Conservation (phyloP, 2,888 invertebrate species). For the Sesia bembeciformis region DNA sequence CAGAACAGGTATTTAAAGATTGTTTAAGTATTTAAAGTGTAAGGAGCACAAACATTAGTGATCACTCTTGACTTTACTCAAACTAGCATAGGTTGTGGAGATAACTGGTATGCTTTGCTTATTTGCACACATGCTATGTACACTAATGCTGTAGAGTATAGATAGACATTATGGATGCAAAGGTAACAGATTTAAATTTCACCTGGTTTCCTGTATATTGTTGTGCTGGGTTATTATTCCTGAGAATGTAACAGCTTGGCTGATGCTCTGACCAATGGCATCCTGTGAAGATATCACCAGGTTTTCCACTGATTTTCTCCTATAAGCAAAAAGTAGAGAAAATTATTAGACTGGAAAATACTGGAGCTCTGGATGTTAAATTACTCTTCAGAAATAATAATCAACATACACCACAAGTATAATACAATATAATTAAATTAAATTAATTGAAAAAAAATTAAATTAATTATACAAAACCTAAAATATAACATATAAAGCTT, state of each 20-base stretch:
- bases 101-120: too few relatives aligned
- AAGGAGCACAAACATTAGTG: too few relatives aligned
- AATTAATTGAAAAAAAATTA: not conserved
- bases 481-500: too few relatives aligned
- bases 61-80: too few relatives aligned
- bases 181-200: slow-evolving; percentile 9
- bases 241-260: slow-evolving; percentile 75
- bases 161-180: too few relatives aligned
- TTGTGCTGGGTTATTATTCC: slow-evolving; percentile 64
- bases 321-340: slow-evolving; percentile 18
- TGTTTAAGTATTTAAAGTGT: too few relatives aligned
- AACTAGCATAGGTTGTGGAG: too few relatives aligned
- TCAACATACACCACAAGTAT: not conserved
- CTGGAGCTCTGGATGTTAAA: not conserved
- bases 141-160: too few relatives aligned
- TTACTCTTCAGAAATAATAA: not conserved
- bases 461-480: too few relatives aligned
- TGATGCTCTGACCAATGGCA: slow-evolving; percentile 77
- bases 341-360: too few relatives aligned
- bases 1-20: too few relatives aligned
- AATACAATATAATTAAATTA: not conserved
- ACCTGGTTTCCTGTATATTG: slow-evolving; percentile 57
- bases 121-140: too few relatives aligned
- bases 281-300: slow-evolving; percentile 78
- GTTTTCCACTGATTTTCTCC: slow-evolving; percentile 80